Percentiles rank a stretch among this genome's conserved stretches.
Conservation (phyloP, 2,888 invertebrate genomes). For the Euplexia lucipara region DNA sequence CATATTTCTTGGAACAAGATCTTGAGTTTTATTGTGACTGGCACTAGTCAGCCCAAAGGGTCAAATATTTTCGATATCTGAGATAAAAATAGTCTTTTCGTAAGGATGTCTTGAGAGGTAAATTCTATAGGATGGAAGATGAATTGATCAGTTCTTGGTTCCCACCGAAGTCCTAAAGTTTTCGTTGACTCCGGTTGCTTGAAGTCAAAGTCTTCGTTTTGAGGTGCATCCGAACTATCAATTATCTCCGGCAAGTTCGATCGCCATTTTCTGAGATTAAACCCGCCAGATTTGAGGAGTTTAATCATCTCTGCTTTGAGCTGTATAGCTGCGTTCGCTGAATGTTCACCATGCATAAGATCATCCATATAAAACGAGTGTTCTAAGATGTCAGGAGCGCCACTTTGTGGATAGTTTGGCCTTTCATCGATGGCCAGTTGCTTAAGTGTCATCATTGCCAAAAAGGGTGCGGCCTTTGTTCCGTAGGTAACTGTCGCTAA, state of each 20-base stretch:
- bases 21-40: conserved; percentile 18
- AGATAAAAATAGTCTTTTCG: neutral
- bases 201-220: conserved; percentile 11
- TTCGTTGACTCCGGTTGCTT: conserved; percentile 20
- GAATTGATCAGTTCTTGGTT: neutral
- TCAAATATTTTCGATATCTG: conserved; percentile 3
- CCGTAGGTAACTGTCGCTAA: neutral
- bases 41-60: neutral
- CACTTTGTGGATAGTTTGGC: too few species aligned
- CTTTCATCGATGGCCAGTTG: neutral
- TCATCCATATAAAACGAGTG: too few species aligned
- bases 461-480: conserved; percentile 1
- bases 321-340: conserved; percentile 1
- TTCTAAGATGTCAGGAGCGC: too few species aligned
- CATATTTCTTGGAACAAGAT: conserved; percentile 19
- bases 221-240: neutral
- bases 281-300: conserved; percentile 8
- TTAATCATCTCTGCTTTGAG: conserved; percentile 13
- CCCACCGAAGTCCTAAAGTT: conserved; percentile 14
- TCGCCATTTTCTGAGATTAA: conserved; percentile 24
- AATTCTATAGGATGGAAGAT: conserved; percentile 10
- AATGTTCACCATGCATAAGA: conserved; percentile 10
- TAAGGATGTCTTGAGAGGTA: neutral
- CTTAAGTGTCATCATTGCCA: conserved; percentile 24
- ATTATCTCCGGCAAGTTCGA: conserved; percentile 4